Conservation (phyloP, 1,140 invertebrate species). For the Neodiprion fabricii region DNA sequence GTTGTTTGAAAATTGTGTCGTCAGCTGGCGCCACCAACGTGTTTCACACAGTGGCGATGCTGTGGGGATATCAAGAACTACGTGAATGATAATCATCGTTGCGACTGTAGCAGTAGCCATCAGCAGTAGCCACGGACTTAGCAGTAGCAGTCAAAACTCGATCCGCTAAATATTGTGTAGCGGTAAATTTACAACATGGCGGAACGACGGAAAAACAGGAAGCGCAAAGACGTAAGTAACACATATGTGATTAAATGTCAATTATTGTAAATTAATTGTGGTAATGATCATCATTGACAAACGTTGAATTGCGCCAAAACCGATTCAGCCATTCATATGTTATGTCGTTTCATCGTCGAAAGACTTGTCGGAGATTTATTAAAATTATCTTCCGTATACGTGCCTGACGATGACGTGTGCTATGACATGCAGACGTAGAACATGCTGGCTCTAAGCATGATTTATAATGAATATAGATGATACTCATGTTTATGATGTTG, state of each 20-base stretch:
- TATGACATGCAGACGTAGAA: background rate
- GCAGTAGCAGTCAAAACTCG: background rate
- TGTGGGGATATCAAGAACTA: no score
- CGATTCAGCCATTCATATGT: background rate
- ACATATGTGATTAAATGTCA: conserved; percentile 34
- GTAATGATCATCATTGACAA: conserved; percentile 7
- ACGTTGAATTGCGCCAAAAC: conserved; percentile 22
- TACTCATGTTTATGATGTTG: background rate
- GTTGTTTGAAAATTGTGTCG: no score
- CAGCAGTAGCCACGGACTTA: background rate
- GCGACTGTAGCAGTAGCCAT: no score
- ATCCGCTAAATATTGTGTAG: background rate
- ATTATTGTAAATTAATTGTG: conserved; percentile 12
- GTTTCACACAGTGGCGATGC: no score
- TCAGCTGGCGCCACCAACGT: no score
- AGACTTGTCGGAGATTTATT: background rate
- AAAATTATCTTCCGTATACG: background rate
- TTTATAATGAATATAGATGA: background rate
- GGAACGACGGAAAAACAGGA: conserved; percentile 77
- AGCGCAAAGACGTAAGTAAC: conserved; percentile 74
- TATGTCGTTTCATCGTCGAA: no score
- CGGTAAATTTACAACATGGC: conserved; percentile 68
- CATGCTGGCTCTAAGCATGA: no score
- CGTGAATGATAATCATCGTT: no score
- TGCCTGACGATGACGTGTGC: background rate